A percentile compares a stretch with the other conserved stretches of the same genome.
phyloP scores from a whole-genome alignment of 1,140 invertebrate species.

The Helicorthomorpha holstii region DNA sequence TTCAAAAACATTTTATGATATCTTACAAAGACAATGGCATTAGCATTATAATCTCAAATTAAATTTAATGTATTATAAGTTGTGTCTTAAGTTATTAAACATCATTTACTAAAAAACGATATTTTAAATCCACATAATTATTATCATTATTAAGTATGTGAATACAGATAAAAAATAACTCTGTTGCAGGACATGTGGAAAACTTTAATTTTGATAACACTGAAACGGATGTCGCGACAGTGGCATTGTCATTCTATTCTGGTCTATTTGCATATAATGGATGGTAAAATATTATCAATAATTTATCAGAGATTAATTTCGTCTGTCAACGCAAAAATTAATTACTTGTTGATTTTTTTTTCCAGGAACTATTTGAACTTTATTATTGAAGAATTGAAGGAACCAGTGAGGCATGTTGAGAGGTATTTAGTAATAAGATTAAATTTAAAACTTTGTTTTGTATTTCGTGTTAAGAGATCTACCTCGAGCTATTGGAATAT shows the following conservation, averaged over 20 bases:
- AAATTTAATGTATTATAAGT: no score
- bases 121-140: no score
- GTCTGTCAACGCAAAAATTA: no score
- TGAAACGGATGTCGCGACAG: conserved; percentile 67
- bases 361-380: conserved; percentile 91
- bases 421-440: background rate
- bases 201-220: conserved; percentile 89
- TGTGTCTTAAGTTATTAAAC: no score
- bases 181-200: conserved; percentile 75
- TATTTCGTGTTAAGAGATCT: conserved; percentile 49
- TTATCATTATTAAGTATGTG: no score
- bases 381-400: conserved; percentile 94
- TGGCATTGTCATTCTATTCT: conserved; percentile 94
- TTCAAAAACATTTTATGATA: no score
- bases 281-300: conserved; percentile 69
- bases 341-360: no score
- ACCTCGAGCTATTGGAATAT: conserved; percentile 87
- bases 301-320: no score
- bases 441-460: background rate
- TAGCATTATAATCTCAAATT: no score
- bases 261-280: conserved; percentile 98
- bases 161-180: no score
- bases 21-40: no score
- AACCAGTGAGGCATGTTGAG: conserved; percentile 58
- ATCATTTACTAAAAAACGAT: no score